A percentile compares a stretch with the other conserved stretches of the same genome.
phyloP scores from a whole-genome alignment of 2,888 invertebrate genomes.

The Limenitis camilla region DNA sequence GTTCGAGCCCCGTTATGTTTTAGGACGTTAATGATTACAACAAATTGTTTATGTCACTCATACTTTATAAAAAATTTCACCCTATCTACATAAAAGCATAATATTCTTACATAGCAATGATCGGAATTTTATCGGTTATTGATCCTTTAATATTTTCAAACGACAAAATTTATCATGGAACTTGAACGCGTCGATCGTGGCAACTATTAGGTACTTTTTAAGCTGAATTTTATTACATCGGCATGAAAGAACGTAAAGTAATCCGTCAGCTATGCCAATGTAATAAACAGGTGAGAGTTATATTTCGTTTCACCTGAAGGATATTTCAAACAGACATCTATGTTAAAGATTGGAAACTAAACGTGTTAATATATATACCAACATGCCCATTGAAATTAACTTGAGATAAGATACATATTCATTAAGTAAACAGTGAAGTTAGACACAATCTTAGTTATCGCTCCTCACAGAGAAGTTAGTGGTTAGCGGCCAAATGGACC shows the following conservation, averaged over 20 bases:
- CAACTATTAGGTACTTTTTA: slow-evolving; percentile 47
- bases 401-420: not conserved
- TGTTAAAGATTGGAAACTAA: not conserved
- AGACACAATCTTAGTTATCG: slow-evolving; percentile 20
- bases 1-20: slow-evolving; percentile 39
- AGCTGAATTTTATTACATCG: slow-evolving; percentile 74
- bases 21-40: slow-evolving; percentile 40
- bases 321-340: slow-evolving; percentile 16
- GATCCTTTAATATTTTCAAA: slow-evolving; percentile 9
- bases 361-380: not conserved
- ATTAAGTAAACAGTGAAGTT: slow-evolving; percentile 13
- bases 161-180: slow-evolving; percentile 8
- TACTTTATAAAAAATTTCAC: not conserved
- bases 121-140: too few species aligned
- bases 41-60: slow-evolving; percentile 26
- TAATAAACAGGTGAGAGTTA: slow-evolving; percentile 37
- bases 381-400: too few species aligned
- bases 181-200: slow-evolving; percentile 24
- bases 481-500: slow-evolving; percentile 64
- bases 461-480: slow-evolving; percentile 44
- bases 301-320: slow-evolving; percentile 31
- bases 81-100: not conserved
- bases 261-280: slow-evolving; percentile 43
- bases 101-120: too few species aligned
- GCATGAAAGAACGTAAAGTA: slow-evolving; percentile 68